Percentiles rank a stretch among this genome's conserved stretches.
These are phyloP conservation scores for Penaeus chinensis DNA, from an alignment of 1,140 invertebrate genomes.

Conservation along the genomic window DNA sequence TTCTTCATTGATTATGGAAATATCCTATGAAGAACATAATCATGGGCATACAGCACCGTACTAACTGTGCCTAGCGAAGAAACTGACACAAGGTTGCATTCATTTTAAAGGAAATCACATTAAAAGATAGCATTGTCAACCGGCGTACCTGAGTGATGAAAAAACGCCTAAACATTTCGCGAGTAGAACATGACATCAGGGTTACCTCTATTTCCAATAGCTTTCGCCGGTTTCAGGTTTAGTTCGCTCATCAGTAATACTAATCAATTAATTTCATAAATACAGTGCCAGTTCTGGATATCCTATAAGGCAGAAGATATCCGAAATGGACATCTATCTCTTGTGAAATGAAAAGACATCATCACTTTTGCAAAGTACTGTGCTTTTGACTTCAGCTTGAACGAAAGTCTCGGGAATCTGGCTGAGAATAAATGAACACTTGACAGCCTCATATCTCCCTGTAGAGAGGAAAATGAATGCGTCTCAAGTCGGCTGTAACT, in stretches of 20 bases:
- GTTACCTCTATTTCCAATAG: constrained; percentile 12
- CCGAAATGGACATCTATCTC: too few relatives aligned
- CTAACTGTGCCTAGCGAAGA: not conserved
- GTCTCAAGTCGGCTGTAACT: not conserved
- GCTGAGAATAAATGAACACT: constrained; percentile 13
- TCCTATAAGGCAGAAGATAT: too few relatives aligned
- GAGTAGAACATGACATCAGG: constrained; percentile 22
- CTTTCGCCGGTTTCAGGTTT: not conserved
- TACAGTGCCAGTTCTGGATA: too few relatives aligned
- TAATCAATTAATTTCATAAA: too few relatives aligned
- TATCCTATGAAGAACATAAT: too few relatives aligned
- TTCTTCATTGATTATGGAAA: not conserved
- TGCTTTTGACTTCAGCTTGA: not conserved
- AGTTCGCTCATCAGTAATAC: not conserved
- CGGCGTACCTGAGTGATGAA: constrained; percentile 3
- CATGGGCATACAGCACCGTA: too few relatives aligned
- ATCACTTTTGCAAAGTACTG: too few relatives aligned
- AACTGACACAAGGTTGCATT: not conserved
- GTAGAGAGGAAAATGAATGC: not conserved
- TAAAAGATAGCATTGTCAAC: constrained; percentile 23
- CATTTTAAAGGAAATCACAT: constrained; percentile 16
- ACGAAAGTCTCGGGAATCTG: constrained; percentile 16
- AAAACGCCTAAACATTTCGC: constrained; percentile 29
- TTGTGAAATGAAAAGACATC: too few relatives aligned
- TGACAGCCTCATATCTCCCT: constrained; percentile 9